phyloP scores from a whole-genome alignment of 2,113 vertebrate species.

The Python bivittatus region DNA sequence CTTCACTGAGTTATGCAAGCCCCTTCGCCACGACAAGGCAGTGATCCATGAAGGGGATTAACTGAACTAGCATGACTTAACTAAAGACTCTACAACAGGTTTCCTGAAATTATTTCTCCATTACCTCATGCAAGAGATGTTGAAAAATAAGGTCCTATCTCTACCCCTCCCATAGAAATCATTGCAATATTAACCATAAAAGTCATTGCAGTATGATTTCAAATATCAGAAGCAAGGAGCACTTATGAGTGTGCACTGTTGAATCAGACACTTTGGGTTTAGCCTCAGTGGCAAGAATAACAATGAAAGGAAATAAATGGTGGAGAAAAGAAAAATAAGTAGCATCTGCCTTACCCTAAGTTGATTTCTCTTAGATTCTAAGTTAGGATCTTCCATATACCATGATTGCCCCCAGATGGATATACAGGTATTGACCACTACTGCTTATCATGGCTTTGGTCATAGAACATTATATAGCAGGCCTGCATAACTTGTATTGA shows the following conservation, averaged over 20 bases:
- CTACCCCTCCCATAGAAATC: neutral
- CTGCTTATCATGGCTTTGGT: neutral
- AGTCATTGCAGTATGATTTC: neutral
- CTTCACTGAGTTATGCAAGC: no score
- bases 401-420: neutral
- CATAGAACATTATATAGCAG: neutral
- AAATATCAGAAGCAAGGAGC: neutral
- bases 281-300: neutral
- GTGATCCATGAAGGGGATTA: no score
- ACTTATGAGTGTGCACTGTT: neutral
- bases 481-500: neutral
- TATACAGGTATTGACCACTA: neutral
- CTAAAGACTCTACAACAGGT: neutral
- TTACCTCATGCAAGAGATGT: neutral
- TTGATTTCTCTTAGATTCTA: neutral
- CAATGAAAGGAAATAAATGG: neutral
- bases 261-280: neutral
- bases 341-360: neutral
- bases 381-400: neutral
- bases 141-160: neutral
- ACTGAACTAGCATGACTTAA: neutral
- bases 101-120: neutral
- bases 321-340: neutral
- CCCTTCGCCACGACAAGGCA: no score
- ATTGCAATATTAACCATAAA: neutral